Evolutionary conservation across 2,888 invertebrate species (phyloP), one percentile per base, ranked within the genome.

Genomic region (Spodoptera exigua): DNA sequence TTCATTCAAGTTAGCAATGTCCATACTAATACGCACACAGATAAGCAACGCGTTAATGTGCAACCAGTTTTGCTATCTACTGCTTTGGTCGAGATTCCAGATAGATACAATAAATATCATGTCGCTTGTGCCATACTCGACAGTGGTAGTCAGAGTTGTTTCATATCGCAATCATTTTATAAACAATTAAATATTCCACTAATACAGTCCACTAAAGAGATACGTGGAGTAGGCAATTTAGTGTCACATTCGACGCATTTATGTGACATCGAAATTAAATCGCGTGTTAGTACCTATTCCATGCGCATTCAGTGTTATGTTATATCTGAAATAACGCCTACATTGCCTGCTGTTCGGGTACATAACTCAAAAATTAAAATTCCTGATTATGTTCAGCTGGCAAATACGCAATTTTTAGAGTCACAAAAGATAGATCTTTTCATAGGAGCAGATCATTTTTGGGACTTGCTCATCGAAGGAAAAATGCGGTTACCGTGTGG

Each of bases 131-230:
- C 63, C 3, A 43, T 76, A 3, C 46, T 76, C 0, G 78, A 79
- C 27, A 71, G 46, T 32, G 75, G 78, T 9, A 75, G 74, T 60
- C 60, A 76, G 32, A 58, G 64, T 3, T 66, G 72, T 52, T 64
- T 78, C n/a, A 70, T 78, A 39, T 54, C 64, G 1, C 35, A 71
- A 55, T 43, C 52, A 16, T 56, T 78, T 52, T 65, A 64, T 48
- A 46, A 74, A 21, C 39, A 13, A 53, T 32, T 76, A 43, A 57
- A 71, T 17, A 12, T 58, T 27, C 53, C 47, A 56, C 32, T 63
- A 34, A 59, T 72, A 78, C 73, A 74, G 71, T 73, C 73, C 71
- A 67, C 69, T 66, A 36, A 60, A 7, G 40, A 61, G 36, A 54
- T 78, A 11, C 39, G 59, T 32, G 72, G 72, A 9, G 60, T 74